These are phyloP conservation scores for Drosophila engyochracea DNA, from an alignment of 2,888 invertebrate species.

Conservation along the genomic window DNA sequence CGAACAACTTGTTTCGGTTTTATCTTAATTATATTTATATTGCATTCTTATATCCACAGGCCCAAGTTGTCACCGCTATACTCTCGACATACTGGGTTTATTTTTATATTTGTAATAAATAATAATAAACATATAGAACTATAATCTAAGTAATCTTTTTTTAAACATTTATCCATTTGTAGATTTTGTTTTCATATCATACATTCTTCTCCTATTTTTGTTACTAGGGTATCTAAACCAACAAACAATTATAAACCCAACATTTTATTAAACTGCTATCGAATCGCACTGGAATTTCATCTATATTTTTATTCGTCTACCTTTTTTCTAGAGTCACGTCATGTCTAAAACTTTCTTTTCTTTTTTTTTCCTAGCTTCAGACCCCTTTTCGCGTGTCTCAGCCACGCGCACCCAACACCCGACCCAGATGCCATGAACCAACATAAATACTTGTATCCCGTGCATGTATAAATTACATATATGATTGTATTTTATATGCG, in stretches of 20 bases:
- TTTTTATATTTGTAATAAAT: neutral
- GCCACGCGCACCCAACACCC: constrained; percentile 18
- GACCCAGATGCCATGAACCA: constrained; percentile 43
- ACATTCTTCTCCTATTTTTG: neutral
- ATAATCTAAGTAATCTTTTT: neutral
- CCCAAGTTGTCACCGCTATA: neutral
- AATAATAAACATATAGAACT: neutral
- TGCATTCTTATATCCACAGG: neutral
- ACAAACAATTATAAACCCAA: neutral
- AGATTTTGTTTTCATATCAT: neutral
- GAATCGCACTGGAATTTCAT: neutral
- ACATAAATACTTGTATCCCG: constrained; percentile 41
- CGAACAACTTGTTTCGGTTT: neutral
- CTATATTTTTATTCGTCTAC: neutral
- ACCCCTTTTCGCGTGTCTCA: constrained; percentile 1
- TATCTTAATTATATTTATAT: neutral
- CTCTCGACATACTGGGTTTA: neutral
- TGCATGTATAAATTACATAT: constrained; percentile 48
- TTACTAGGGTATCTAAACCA: neutral
- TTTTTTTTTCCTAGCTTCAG: neutral
- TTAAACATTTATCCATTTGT: neutral
- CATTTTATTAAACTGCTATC: neutral
- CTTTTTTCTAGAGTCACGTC: neutral
- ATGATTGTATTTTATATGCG: constrained; percentile 50
- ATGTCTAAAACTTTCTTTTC: constrained; percentile 20